Conservation (phyloP, 2,797 vertebrate genomes). For the Lemur catta region DNA sequence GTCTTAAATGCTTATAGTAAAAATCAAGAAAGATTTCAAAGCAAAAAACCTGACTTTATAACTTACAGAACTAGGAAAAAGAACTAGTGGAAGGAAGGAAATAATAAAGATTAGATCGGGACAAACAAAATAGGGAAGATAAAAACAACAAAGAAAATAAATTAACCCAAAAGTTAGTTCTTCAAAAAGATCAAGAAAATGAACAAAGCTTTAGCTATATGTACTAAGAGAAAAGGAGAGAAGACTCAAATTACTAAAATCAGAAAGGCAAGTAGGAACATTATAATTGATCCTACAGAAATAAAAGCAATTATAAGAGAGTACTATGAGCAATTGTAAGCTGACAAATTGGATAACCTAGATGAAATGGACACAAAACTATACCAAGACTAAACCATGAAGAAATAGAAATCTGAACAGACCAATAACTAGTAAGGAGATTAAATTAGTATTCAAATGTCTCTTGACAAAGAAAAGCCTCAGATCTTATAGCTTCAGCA, state of each 20-base stretch:
- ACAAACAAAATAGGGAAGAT: neutral
- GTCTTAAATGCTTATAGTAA: neutral
- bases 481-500: neutral
- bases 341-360: neutral
- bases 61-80: neutral
- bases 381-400: neutral
- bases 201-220: neutral
- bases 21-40: neutral
- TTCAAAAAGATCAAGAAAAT: neutral
- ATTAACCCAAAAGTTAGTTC: neutral
- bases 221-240: neutral
- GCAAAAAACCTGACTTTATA: neutral
- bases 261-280: neutral
- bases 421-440: neutral
- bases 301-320: neutral
- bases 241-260: neutral
- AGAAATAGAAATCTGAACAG: neutral
- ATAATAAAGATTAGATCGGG: neutral
- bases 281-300: neutral
- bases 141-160: neutral
- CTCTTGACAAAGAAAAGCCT: neutral
- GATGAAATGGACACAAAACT: neutral
- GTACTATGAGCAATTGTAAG: neutral
- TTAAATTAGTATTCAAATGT: neutral
- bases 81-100: neutral